Evolutionary conservation across 2,797 vertebrate genomes (phyloP).

Genomic region (Denticeps clupeoides): DNA sequence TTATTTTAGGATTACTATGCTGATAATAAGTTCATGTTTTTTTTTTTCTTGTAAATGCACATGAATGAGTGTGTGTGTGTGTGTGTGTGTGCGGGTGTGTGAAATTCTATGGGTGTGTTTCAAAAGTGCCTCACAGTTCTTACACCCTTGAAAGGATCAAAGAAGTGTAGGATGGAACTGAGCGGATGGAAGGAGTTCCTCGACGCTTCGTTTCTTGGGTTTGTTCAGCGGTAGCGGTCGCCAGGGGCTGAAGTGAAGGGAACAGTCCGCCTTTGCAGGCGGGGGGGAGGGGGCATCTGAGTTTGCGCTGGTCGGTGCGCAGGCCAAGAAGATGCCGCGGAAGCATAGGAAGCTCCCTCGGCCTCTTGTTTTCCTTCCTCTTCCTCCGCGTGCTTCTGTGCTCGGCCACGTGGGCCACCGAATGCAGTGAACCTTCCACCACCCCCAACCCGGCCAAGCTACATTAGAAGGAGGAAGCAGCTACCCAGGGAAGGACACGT

Average conservation of each 20-base stretch:
- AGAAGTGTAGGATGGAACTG: conserved; percentile 37
- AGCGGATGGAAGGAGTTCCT: too few species aligned
- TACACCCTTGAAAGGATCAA: conserved; percentile 74
- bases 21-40: conserved; percentile 12
- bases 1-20: conserved; percentile 34
- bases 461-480: too few species aligned
- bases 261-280: conserved; percentile 41
- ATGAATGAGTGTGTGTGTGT: conserved; percentile 27
- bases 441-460: not conserved
- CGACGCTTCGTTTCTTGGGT: too few species aligned
- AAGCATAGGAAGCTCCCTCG: conserved; percentile 10
- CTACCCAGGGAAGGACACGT: too few species aligned
- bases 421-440: not conserved
- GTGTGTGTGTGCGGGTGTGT: conserved; percentile 60
- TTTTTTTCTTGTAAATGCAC: conserved; percentile 32
- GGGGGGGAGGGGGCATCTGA: conserved; percentile 12
- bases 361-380: conserved; percentile 2
- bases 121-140: conserved; percentile 99
- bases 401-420: conserved; percentile 32
- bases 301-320: conserved; percentile 5
- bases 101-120: conserved; percentile 75
- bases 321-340: conserved; percentile 24
- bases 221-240: conserved; percentile 37
- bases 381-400: conserved; percentile 2
- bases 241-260: conserved; percentile 47